Base-by-base conservation (phyloP, 2,888 invertebrate genomes). In the Acheta domesticus region DNA sequence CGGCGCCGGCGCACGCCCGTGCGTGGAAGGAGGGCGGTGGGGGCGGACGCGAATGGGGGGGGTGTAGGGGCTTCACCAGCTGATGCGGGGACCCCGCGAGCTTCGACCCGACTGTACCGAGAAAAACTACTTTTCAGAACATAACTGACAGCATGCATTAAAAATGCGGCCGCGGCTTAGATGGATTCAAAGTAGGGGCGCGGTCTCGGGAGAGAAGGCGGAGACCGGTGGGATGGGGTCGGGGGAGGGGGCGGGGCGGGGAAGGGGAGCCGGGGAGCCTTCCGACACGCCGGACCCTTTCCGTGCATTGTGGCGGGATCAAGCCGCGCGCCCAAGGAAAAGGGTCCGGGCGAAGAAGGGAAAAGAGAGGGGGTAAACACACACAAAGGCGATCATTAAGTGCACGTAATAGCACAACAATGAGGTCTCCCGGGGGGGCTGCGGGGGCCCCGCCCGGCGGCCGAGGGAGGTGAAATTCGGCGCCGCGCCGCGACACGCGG, bases 131-230 rank as follows among this genome's bases (percentile, higher is more conserved):
- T 62, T n/a, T 62, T 62, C 62, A 62, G 36, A 62, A 14, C 62
- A 77, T 23, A 50, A 50, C 74, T 79, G 80, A 81, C 81, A 81
- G 81, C 62, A 74, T 49, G 81, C 81, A 81, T 81, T 81, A 80
- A 79, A 79, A 81, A 79, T 79, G 78, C 76, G 76, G 76, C 49
- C 76, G 76, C 75, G 79, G 81, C 81, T 81, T 80, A 80, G 73
- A 75, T 49, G 75, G 80, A 80, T 80, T 79, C 80, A 20, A 77
- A 75, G 80, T 36, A 36, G 36, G 36, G 36, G 36, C 62, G 62
- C 14, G 36, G 62, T 62, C 62, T n/a, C 62, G 16, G 62, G n/a
- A n/a, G 62, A 62, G 62, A 0, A 14, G 62, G n/a, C 16, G 62
- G 16, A 8, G 14, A 62, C 16, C 62, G 62, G 62, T n/a, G 16